Conservation (phyloP, 1,140 invertebrate species). For the Cylas formicarius region DNA sequence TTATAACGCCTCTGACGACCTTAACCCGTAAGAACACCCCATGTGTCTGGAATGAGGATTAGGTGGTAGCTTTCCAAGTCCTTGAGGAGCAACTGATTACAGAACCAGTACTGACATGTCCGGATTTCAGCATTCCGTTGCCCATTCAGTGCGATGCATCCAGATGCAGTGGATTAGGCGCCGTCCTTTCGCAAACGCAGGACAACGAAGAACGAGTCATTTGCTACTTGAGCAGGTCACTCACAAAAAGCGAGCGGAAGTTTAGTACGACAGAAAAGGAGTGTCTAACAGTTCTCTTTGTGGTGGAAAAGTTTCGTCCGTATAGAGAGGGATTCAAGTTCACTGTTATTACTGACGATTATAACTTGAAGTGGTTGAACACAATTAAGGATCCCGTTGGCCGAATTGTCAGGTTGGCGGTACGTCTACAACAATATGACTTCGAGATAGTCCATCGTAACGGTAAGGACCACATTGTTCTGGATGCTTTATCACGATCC, state of each 20-base stretch:
- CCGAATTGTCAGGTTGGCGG: conserved; percentile 9
- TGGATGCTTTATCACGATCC: conserved; percentile 14
- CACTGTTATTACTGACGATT: conserved; percentile 39
- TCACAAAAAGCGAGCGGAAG: conserved; percentile 33
- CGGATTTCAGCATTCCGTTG: conserved; percentile 27
- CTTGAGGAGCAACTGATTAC: conserved; percentile 21
- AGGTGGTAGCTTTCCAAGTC: conserved; percentile 16
- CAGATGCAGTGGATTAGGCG: conserved; percentile 23
- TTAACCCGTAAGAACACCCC: too few relatives aligned
- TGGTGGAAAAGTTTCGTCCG: conserved; percentile 40
- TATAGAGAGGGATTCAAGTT: conserved; percentile 44
- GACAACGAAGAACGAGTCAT: conserved; percentile 21
- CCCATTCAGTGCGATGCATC: conserved; percentile 23
- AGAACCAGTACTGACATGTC: conserved; percentile 23
- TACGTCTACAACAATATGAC: too few relatives aligned
- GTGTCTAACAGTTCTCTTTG: conserved; percentile 42
- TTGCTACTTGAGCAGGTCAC: conserved; percentile 25
- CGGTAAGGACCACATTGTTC: conserved; percentile 12
- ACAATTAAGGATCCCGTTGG: conserved; percentile 14
- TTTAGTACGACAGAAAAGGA: conserved; percentile 45
- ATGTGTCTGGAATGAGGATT: conserved; percentile 28
- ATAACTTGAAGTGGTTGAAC: conserved; percentile 7
- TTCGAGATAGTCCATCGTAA: conserved; percentile 12
- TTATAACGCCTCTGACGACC: conserved; percentile 38
- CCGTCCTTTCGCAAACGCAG: conserved; percentile 25